Conservation (phyloP, 2,888 invertebrate genomes). For the Aporophyla lueneburgensis region DNA sequence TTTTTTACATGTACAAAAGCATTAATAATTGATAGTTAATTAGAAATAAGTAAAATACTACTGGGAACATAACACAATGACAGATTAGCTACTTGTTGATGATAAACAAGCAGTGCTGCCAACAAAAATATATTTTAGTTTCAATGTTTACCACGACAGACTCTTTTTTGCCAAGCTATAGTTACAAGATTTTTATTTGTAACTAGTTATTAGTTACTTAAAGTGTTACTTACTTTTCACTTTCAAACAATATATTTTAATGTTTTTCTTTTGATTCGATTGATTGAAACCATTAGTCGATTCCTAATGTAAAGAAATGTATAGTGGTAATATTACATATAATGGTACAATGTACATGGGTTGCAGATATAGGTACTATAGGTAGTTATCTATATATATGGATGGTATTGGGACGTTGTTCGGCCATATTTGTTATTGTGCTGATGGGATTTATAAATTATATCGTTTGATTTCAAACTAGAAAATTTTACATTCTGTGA, state of each 20-base stretch:
- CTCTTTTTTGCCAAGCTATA: too few species aligned
- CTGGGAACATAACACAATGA: too few species aligned
- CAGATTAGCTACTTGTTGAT: too few species aligned
- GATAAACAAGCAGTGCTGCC: too few species aligned
- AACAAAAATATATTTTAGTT: too few species aligned
- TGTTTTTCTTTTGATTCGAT: not conserved
- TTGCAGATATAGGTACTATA: slow-evolving; percentile 11
- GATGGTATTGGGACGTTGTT: slow-evolving; percentile 68
- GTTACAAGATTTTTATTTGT: too few species aligned
- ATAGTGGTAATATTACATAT: not conserved
- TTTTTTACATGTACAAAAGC: too few species aligned
- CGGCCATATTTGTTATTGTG: slow-evolving; percentile 96
- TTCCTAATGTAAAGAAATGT: not conserved
- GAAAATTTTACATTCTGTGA: slow-evolving; percentile 82
- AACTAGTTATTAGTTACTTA: not conserved
- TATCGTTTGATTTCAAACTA: slow-evolving; percentile 85
- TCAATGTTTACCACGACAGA: too few species aligned
- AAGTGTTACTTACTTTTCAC: not conserved
- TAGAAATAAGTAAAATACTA: too few species aligned
- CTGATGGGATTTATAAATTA: slow-evolving; percentile 91
- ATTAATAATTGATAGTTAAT: too few species aligned
- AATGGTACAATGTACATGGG: not conserved
- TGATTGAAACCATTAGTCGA: slow-evolving; percentile 25
- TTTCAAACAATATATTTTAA: not conserved
- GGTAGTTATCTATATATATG: slow-evolving; percentile 34